These are phyloP conservation scores for Spheniscus mendiculus DNA, from an alignment of 2,113 vertebrate genomes.

Conservation along the genomic window DNA sequence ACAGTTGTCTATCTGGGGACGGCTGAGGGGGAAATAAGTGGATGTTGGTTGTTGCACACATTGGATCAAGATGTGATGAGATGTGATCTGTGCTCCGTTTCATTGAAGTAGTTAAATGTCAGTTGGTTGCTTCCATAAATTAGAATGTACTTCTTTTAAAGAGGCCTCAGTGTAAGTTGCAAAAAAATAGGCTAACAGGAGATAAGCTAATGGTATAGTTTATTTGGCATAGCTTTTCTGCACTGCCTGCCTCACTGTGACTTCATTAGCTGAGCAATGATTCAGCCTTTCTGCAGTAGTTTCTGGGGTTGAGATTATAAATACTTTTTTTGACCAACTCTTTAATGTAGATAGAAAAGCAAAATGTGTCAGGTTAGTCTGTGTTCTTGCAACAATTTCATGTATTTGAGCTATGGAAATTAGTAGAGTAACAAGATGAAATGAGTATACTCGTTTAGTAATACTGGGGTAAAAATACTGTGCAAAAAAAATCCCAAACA, in stretches of 20 bases:
- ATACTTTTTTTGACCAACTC: background rate
- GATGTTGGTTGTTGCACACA: slow-evolving; percentile 16
- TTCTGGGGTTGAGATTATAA: background rate
- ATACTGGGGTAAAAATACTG: background rate
- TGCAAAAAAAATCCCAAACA: background rate
- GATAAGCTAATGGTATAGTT: background rate
- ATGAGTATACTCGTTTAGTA: background rate
- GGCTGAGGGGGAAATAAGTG: background rate
- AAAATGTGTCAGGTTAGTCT: background rate
- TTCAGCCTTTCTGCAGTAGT: background rate
- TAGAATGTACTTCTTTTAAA: slow-evolving; percentile 12
- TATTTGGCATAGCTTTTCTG: background rate
- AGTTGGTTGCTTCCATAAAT: slow-evolving; percentile 54
- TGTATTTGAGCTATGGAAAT: background rate
- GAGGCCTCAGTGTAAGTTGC: background rate
- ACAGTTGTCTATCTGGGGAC: background rate
- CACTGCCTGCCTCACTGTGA: background rate
- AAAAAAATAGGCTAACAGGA: background rate
- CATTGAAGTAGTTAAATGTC: slow-evolving; percentile 55
- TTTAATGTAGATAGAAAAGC: background rate
- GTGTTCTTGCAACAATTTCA: background rate
- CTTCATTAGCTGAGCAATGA: background rate
- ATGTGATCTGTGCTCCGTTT: slow-evolving; percentile 47
- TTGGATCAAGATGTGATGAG: slow-evolving; percentile 64
- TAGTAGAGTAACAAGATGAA: background rate